These are phyloP conservation scores for Heteromormyrus szaboi DNA, from an alignment of 2,797 vertebrate species.

Conservation along the genomic window DNA sequence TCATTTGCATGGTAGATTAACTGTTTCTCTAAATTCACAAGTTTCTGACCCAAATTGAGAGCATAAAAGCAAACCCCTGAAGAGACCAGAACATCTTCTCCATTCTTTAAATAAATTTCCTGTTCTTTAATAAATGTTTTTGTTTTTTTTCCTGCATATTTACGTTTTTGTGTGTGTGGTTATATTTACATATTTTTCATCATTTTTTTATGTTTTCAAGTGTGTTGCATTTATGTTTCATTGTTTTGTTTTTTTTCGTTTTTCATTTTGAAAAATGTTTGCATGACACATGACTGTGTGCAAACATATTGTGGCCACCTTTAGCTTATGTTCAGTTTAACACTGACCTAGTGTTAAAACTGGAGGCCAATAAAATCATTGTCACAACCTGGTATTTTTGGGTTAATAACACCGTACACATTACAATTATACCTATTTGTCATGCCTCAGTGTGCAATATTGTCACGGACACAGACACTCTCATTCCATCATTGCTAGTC, in stretches of 20 bases:
- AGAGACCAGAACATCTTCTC: neutral
- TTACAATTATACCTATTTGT: neutral
- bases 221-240: neutral
- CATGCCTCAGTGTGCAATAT: neutral
- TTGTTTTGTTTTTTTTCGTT: neutral
- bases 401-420: neutral
- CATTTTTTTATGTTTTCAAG: neutral
- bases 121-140: neutral
- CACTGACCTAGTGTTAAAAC: neutral
- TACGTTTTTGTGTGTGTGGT: neutral
- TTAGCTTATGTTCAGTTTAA: neutral
- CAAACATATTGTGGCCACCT: neutral
- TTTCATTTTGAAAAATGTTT: neutral
- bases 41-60: neutral
- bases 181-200: neutral
- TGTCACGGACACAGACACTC: neutral
- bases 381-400: neutral
- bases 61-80: neutral
- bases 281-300: neutral
- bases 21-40: neutral
- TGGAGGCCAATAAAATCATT: neutral
- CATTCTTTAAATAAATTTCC: neutral
- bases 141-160: neutral
- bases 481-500: neutral
- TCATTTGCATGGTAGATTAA: constrained; percentile 1